Evolutionary conservation across 2,888 invertebrate species (phyloP).

Genomic region (Cosmopolites sordidus): DNA sequence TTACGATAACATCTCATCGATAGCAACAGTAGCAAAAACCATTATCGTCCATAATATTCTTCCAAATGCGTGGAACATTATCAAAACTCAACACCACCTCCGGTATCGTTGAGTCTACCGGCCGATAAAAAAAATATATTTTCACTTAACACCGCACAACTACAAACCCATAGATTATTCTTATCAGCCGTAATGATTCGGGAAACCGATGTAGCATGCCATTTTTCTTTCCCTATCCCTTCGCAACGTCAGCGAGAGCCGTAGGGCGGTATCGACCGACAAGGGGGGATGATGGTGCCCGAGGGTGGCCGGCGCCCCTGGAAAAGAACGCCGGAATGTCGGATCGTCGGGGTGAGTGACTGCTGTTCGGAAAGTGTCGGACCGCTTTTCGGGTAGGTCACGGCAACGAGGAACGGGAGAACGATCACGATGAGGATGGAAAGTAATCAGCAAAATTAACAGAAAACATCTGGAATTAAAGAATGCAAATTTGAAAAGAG

Average conservation of each 20-base stretch:
- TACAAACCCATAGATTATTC: constrained; percentile 27
- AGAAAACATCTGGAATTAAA: too few species aligned
- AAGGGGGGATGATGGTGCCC: neutral
- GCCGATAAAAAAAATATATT: constrained; percentile 22
- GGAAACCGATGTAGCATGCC: constrained; percentile 26
- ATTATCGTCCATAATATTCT: too few species aligned
- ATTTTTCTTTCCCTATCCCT: constrained; percentile 24
- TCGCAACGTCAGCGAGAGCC: constrained; percentile 21
- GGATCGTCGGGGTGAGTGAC: neutral
- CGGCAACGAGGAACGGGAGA: neutral
- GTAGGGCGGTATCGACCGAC: constrained; percentile 21
- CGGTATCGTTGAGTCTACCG: neutral
- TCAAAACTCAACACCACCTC: too few species aligned
- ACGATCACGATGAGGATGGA: too few species aligned
- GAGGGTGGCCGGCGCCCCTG: neutral
- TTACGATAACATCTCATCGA: too few species aligned
- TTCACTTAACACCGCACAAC: constrained; percentile 26
- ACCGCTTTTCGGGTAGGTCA: neutral
- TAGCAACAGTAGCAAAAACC: too few species aligned
- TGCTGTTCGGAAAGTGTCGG: neutral
- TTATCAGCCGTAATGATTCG: constrained; percentile 28
- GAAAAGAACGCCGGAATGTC: neutral
- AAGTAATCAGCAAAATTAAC: too few species aligned
- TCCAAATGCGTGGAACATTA: too few species aligned
- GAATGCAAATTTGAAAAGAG: too few species aligned